Conservation (phyloP, 2,113 vertebrate genomes). For the Ranitomeya imitator region DNA sequence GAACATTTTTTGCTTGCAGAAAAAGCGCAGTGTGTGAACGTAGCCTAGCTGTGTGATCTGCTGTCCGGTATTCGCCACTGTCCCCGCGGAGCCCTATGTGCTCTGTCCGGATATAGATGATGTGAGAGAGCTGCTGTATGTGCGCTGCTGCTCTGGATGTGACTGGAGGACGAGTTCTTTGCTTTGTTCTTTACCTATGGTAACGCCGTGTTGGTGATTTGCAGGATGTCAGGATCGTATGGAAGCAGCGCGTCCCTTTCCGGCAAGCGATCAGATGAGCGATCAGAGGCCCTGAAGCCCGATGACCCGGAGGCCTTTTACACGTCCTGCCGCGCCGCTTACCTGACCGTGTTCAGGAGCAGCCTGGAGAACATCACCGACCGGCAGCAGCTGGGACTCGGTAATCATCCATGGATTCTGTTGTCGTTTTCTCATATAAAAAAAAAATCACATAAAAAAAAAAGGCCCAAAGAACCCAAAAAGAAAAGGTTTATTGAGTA, state of each 20-base stretch:
- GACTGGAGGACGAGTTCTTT: neutral
- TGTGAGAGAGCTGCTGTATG: no score
- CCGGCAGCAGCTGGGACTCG: constrained; percentile 83
- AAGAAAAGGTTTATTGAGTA: no score
- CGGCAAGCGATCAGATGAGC: constrained; percentile 60
- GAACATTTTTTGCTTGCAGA: no score
- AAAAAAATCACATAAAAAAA: neutral
- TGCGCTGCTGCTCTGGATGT: neutral
- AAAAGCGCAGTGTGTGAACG: no score
- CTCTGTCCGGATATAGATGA: no score
- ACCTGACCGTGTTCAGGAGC: constrained; percentile 84
- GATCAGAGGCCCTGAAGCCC: constrained; percentile 62
- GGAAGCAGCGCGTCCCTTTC: constrained; percentile 53
- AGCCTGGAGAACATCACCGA: constrained; percentile 88
- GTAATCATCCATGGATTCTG: constrained; percentile 68
- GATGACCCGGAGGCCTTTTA: constrained; percentile 84
- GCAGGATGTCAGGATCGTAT: constrained; percentile 71
- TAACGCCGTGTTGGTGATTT: constrained; percentile 58
- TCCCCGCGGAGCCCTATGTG: no score
- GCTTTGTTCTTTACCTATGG: no score
- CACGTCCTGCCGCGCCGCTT: constrained; percentile 83
- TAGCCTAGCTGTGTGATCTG: no score
- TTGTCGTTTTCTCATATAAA: neutral
- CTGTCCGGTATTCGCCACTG: no score
- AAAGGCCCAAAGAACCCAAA: neutral